Evolutionary conservation across 2,113 vertebrate species (phyloP), one percentile per base, ranked within the genome.

Genomic region (Litocranius walleri): DNA sequence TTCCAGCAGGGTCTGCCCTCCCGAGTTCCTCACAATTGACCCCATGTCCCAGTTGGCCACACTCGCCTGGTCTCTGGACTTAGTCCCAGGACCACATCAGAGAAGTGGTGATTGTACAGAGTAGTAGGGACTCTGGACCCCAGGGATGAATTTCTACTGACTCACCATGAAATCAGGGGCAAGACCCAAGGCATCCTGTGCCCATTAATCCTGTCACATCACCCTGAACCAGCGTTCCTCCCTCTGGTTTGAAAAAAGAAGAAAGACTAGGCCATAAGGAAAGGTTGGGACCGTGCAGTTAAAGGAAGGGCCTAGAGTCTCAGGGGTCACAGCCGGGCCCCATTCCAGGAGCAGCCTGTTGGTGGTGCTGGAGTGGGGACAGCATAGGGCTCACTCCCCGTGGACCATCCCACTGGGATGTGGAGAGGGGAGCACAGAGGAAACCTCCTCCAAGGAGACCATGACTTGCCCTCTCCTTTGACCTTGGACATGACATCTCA

Each of bases 11-110:
- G 9, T 19, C 16, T 54, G 21, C 40, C 40, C n/a, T 27, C 16
- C 77, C 11, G 7, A 64, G 17, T 6, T 15, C 95, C 91, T 78
- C n/a, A 87, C 45, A 29, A 30, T 50, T 50, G 43, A 59, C 16
- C 40, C n/a, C 30, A 43, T 1, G 12, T 50, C 7, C 15, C 15
- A 2, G 1, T 0, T n/a, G 36, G 15, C 16, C 57, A 59, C 30
- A 40, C 3, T 7, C 36, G 3, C 56, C 56, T 11, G 29, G 17
- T 52, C 12, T 50, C 82, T 85, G 83, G 36, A 50, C 56, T n/a
- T 56, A 77, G 13, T 5, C n/a, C 48, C 64, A 40, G 57, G 48
- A 67, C n/a, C 71, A n/a, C 36, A 74, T 83, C 74, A 88, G 81
- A 71, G 54, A 29, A 78, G 43, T 1, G 30, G 82, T 50, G 33